Conservation (phyloP, 2,888 invertebrate species). For the Mesochorus sp. region DNA sequence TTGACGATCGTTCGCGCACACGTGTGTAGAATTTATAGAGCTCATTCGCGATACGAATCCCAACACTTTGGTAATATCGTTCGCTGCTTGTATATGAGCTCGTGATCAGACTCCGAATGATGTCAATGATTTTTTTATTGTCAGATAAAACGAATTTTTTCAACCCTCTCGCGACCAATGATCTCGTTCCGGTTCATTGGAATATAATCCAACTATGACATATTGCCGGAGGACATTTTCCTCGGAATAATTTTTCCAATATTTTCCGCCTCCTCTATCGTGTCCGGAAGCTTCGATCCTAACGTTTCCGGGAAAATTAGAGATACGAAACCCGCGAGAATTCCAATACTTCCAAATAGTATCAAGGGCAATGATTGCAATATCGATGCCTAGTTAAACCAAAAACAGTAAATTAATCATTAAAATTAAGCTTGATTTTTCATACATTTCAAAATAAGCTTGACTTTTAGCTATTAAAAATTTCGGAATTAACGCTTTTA, state of each 20-base stretch:
- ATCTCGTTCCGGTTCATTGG: background rate
- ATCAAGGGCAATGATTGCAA: slow-evolving; percentile 84
- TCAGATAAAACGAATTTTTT: slow-evolving; percentile 31
- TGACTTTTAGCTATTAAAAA: background rate
- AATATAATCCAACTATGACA: slow-evolving; percentile 11
- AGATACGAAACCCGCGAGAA: slow-evolving; percentile 85
- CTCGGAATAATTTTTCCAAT: slow-evolving; percentile 72
- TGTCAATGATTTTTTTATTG: slow-evolving; percentile 35
- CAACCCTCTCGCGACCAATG: no score
- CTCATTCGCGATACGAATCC: slow-evolving; percentile 44
- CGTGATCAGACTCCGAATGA: slow-evolving; percentile 49
- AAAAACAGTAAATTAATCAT: background rate
- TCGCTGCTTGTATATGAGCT: background rate
- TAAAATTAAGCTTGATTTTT: background rate
- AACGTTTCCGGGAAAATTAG: slow-evolving; percentile 88
- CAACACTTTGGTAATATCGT: slow-evolving; percentile 25
- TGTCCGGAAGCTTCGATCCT: slow-evolving; percentile 86
- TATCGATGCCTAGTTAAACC: slow-evolving; percentile 71
- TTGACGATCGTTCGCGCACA: slow-evolving; percentile 32
- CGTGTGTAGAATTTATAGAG: slow-evolving; percentile 35
- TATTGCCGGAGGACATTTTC: slow-evolving; percentile 8
- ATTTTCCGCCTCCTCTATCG: slow-evolving; percentile 87
- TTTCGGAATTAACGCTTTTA: background rate
- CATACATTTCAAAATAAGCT: background rate
- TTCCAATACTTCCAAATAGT: slow-evolving; percentile 86